These are phyloP conservation scores for Tillus elongatus DNA, from an alignment of 2,888 invertebrate genomes.

Conservation along the genomic window DNA sequence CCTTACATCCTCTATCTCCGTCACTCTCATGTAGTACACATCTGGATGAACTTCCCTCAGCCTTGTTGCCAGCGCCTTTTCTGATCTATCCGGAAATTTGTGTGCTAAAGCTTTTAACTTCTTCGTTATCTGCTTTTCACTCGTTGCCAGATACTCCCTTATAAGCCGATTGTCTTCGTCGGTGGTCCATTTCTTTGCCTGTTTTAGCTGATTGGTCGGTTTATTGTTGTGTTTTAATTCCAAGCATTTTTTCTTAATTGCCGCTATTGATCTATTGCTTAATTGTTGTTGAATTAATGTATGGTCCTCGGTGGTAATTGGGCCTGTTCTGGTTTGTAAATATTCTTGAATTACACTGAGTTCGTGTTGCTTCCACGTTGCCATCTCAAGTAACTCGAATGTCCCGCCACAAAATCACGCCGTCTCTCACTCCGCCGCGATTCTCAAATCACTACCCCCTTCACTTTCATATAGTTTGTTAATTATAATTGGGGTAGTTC, in stretches of 20 bases:
- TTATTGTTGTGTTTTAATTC: background rate
- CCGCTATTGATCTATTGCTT: slow-evolving; percentile 1
- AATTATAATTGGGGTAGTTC: too few relatives aligned
- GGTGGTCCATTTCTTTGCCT: background rate
- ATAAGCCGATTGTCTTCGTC: background rate
- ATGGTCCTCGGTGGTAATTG: slow-evolving; percentile 4
- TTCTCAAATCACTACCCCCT: too few relatives aligned
- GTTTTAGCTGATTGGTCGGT: background rate
- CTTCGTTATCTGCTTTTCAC: background rate
- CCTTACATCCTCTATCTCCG: too few relatives aligned
- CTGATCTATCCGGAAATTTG: slow-evolving; percentile 5
- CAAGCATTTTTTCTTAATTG: slow-evolving; percentile 5
- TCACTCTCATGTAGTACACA: too few relatives aligned
- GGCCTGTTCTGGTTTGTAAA: slow-evolving; percentile 3
- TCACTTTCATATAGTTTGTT: too few relatives aligned
- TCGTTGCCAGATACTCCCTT: background rate
- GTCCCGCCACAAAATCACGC: too few relatives aligned
- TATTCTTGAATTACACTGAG: slow-evolving; percentile 3
- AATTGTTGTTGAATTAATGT: slow-evolving; percentile 4
- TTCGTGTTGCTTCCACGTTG: slow-evolving; percentile 12
- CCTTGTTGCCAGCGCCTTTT: slow-evolving; percentile 6
- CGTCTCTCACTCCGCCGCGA: too few relatives aligned
- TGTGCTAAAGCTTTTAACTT: background rate
- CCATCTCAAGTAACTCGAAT: too few relatives aligned
- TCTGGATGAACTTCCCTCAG: slow-evolving; percentile 5